Evolutionary conservation across 2,113 vertebrate genomes (phyloP).

Genomic region (Ptychochromis oligacanthus): DNA sequence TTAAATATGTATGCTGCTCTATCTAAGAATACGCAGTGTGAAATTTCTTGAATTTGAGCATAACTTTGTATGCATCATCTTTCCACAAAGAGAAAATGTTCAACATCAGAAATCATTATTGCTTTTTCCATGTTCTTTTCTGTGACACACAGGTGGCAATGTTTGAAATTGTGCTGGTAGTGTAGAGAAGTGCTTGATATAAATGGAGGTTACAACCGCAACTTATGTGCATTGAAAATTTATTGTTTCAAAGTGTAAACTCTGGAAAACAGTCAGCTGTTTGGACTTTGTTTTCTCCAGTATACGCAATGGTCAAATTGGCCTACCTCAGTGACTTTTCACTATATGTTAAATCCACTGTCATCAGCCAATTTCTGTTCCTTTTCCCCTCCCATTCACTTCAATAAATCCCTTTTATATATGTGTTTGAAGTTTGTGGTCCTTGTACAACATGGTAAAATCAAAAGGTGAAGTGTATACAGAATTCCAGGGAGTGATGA

Average conservation of each 20-base stretch:
- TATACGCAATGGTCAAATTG: conserved; percentile 63
- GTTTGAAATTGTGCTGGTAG: conserved; percentile 63
- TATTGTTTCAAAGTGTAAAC: conserved; percentile 69
- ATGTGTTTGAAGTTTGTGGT: conserved; percentile 81
- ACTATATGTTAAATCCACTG: conserved; percentile 73
- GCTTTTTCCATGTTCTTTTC: conserved; percentile 50
- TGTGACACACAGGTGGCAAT: conserved; percentile 54
- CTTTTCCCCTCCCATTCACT: conserved; percentile 85
- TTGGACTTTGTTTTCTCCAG: conserved; percentile 70
- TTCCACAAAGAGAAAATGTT: conserved; percentile 60
- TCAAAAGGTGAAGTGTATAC: background rate
- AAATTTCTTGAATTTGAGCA: conserved; percentile 72
- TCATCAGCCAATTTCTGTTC: conserved; percentile 85
- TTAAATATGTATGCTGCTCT: conserved; percentile 84
- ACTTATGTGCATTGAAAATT: conserved; percentile 62
- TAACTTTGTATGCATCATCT: conserved; percentile 73
- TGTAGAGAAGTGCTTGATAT: conserved; percentile 55
- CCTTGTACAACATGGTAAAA: conserved; percentile 1
- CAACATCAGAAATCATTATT: conserved; percentile 48
- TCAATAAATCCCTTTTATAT: conserved; percentile 95
- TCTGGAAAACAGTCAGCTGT: conserved; percentile 66
- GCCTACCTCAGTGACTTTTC: conserved; percentile 71
- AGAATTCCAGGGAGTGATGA: background rate
- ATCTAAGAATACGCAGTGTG: conserved; percentile 67
- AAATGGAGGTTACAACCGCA: conserved; percentile 59